Base-by-base conservation (phyloP, 2,888 invertebrate species). In the Bhutanitis thaidina region DNA sequence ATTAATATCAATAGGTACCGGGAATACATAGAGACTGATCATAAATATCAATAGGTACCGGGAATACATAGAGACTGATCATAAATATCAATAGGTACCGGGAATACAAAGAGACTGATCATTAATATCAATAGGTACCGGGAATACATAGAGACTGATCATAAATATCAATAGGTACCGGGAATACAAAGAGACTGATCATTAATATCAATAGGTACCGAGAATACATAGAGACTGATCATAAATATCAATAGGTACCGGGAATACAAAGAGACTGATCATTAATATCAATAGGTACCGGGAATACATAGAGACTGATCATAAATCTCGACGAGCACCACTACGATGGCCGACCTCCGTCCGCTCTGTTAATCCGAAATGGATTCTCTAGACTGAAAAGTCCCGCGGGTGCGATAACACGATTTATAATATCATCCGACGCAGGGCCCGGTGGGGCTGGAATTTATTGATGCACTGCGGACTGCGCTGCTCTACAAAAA, bases 281-380 rank as follows among this genome's bases (percentile, higher is more conserved):
- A n/a, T n/a, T n/a, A 29, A 29, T 29, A 29, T 34, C 8, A 34
- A 34, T 34, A 12, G 1, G 34, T 16, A 66, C 10, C 36, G 1
- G 3, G 15, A 36, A 5, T 36, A 7, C 13, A 36, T 3, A 13
- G 36, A 12, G 34, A 7, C 9, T 3, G 36, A 36, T 15, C 36
- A 15, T 36, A 15, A 36, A 36, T 36, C 36, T 36, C 10, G 36
- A 14, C 9, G 10, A 36, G 36, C 8, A 15, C 15, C 14, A 36
- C 15, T 9, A 9, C 36, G 15, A 15, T 5, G 20, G 20, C 15
- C 36, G 13, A 7, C 30, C 43, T 67, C 63, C 35, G 10, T 50
- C 10, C 7, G 15, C 36, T 36, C 36, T 36, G 14, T 36, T 36
- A 36, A 7, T 15, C 20, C 29, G 30, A n/a, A 20, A 47, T 7